Percentiles rank a stretch among this genome's conserved stretches.
Conservation (phyloP, 2,888 invertebrate species). For the Sinelater perroti region DNA sequence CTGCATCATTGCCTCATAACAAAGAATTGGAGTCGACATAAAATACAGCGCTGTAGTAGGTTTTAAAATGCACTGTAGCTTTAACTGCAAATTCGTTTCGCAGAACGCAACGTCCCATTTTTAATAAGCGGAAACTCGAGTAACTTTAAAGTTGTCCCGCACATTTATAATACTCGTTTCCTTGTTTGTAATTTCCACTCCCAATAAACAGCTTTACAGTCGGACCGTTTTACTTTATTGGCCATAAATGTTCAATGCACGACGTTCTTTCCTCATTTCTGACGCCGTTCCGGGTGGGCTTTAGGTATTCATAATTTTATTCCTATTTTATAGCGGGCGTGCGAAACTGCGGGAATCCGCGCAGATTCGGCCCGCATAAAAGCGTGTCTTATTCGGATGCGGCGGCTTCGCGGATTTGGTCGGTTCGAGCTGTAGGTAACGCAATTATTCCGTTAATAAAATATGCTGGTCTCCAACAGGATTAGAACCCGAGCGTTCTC, state of each 20-base stretch:
- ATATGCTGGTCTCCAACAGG: background rate
- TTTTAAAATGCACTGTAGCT: too few relatives aligned
- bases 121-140: too few relatives aligned
- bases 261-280: background rate
- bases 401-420: background rate
- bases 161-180: too few relatives aligned
- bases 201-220: too few relatives aligned
- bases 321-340: background rate
- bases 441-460: background rate
- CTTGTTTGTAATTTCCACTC: too few relatives aligned
- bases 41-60: too few relatives aligned
- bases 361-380: background rate
- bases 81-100: too few relatives aligned
- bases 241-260: background rate
- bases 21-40: too few relatives aligned
- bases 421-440: background rate
- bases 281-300: background rate
- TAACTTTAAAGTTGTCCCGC: too few relatives aligned
- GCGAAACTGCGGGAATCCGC: background rate
- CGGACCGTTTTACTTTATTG: too few relatives aligned
- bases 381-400: background rate
- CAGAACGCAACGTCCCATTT: too few relatives aligned
- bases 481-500: conserved; percentile 1
- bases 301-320: conserved; percentile 4
- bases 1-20: too few relatives aligned